Evolutionary conservation across 2,797 vertebrate species (phyloP).

Genomic region (Syndactyla subalaris): DNA sequence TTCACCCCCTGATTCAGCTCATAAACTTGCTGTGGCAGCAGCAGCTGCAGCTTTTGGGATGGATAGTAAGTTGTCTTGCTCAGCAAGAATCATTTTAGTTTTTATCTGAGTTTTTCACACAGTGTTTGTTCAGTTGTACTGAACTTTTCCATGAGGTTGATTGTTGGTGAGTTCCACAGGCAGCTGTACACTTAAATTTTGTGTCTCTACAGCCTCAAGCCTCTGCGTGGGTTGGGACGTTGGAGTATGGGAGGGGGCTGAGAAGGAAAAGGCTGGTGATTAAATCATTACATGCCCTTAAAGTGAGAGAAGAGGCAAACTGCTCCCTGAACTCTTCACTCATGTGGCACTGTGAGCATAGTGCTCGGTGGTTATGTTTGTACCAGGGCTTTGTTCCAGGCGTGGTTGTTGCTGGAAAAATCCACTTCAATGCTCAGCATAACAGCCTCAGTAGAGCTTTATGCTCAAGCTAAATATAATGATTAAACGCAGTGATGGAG

Average conservation of each 20-base stretch:
- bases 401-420: not conserved
- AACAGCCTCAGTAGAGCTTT: not conserved
- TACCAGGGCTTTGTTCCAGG: not conserved
- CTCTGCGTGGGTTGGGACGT: rapidly evolving
- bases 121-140: not conserved
- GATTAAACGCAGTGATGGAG: not conserved
- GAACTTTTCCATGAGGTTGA: not conserved
- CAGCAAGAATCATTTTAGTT: not conserved
- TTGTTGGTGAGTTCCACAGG: not conserved
- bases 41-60: not conserved
- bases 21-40: not conserved
- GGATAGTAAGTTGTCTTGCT: not conserved
- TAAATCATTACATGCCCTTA: not conserved
- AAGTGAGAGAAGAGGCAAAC: no score
- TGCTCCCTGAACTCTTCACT: not conserved
- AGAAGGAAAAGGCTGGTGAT: not conserved
- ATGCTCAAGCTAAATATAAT: not conserved
- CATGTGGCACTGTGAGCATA: not conserved
- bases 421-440: rapidly evolving
- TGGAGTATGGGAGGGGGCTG: rapidly evolving
- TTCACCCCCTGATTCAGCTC: not conserved
- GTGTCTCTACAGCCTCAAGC: not conserved
- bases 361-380: not conserved
- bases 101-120: not conserved
- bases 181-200: not conserved